Conservation (phyloP, 2,113 vertebrate species). For the Raja brachyura region DNA sequence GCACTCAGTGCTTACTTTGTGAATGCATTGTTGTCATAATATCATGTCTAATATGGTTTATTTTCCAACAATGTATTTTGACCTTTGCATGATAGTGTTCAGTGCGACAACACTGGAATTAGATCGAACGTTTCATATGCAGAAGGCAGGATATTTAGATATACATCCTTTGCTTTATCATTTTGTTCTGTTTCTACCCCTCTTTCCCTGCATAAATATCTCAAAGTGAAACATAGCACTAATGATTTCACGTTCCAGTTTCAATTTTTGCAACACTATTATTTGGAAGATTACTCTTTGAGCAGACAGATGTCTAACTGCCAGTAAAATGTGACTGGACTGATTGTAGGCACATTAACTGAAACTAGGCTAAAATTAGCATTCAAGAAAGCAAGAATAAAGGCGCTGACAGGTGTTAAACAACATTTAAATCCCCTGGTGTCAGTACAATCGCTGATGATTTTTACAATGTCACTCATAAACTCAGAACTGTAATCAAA, state of each 20-base stretch:
- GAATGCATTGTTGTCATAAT: neutral
- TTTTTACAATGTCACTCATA: constrained; percentile 33
- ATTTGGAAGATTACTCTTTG: constrained; percentile 13
- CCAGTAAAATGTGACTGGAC: constrained; percentile 28
- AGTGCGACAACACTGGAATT: neutral
- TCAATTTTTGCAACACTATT: neutral
- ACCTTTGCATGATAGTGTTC: neutral
- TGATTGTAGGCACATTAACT: neutral
- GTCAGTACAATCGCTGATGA: constrained; percentile 25
- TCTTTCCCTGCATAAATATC: neutral
- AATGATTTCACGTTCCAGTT: neutral
- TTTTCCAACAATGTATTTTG: neutral
- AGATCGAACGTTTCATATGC: neutral
- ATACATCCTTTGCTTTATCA: neutral
- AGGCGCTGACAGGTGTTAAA: constrained; percentile 28
- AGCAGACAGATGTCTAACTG: constrained; percentile 13
- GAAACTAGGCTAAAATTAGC: constrained; percentile 33
- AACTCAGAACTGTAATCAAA: constrained; percentile 15
- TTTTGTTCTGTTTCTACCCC: neutral
- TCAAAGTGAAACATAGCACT: neutral
- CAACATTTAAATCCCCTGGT: constrained; percentile 18
- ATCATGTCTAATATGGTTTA: neutral
- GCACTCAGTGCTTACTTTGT: neutral
- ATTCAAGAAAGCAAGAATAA: neutral
- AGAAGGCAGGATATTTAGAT: neutral